A percentile compares a stretch with the other conserved stretches of the same genome.
phyloP scores from a whole-genome alignment of 2,888 invertebrate species.

The Erebia ligea region DNA sequence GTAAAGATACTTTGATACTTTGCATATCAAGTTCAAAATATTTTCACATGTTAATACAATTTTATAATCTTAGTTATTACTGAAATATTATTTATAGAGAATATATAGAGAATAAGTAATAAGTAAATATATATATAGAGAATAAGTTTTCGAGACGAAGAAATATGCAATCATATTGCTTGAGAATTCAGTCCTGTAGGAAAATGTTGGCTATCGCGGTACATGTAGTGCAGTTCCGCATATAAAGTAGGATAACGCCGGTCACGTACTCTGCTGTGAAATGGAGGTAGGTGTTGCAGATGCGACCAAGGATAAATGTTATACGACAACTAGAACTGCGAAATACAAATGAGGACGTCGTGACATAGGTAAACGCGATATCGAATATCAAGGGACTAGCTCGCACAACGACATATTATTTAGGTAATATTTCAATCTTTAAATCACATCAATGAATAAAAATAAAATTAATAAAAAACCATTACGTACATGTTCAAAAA shows the following conservation, averaged over 20 bases:
- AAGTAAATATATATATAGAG: no score
- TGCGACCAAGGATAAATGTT: slow-evolving; percentile 26
- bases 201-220: slow-evolving; percentile 25
- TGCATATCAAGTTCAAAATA: no score
- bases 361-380: background rate
- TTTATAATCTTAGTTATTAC: no score
- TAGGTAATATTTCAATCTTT: background rate
- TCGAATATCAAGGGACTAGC: background rate
- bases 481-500: slow-evolving; percentile 6
- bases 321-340: slow-evolving; percentile 21
- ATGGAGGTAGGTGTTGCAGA: slow-evolving; percentile 27
- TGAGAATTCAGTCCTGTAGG: slow-evolving; percentile 20
- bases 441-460: background rate
- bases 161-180: slow-evolving; percentile 18
- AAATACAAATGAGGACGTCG: slow-evolving; percentile 18
- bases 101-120: no score
- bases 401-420: background rate
- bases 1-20: no score
- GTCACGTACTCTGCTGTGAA: slow-evolving; percentile 25
- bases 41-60: no score
- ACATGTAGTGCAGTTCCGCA: slow-evolving; percentile 23
- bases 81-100: no score
- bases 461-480: background rate
- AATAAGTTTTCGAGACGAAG: background rate
- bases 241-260: slow-evolving; percentile 22